phyloP scores from a whole-genome alignment of 1,140 invertebrate species.

The Frieseomelitta varia region DNA sequence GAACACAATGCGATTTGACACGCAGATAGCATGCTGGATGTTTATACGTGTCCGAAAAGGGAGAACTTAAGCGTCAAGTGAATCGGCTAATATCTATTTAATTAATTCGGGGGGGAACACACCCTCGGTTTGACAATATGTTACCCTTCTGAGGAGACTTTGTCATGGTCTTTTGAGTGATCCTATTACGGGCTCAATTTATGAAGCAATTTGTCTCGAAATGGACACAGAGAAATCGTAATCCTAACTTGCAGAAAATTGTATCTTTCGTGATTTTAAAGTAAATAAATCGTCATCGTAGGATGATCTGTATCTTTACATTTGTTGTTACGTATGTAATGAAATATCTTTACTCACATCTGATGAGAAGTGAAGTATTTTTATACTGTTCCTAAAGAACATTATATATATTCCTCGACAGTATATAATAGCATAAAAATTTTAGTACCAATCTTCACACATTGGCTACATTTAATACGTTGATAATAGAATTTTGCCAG shows the following conservation, averaged over 20 bases:
- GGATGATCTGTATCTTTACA: not conserved
- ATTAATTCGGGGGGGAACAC: slow-evolving; percentile 72
- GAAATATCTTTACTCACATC: not conserved
- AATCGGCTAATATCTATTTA: slow-evolving; percentile 79
- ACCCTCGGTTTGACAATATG: slow-evolving; percentile 51
- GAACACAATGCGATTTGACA: slow-evolving; percentile 75
- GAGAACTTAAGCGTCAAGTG: slow-evolving; percentile 69
- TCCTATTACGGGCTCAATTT: slow-evolving; percentile 27
- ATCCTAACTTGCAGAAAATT: not conserved
- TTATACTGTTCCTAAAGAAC: not conserved
- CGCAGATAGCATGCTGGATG: slow-evolving; percentile 67
- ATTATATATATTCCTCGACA: not conserved
- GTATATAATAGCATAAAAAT: too few species aligned
- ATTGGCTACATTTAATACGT: not conserved
- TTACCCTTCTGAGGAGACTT: slow-evolving; percentile 39
- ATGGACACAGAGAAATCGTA: not conserved
- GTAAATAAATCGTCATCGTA: not conserved
- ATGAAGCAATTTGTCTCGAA: slow-evolving; percentile 31
- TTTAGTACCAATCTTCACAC: not conserved
- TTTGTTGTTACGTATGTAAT: not conserved
- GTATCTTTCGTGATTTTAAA: not conserved
- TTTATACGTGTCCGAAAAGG: slow-evolving; percentile 62
- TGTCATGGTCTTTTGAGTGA: slow-evolving; percentile 20
- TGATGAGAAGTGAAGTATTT: not conserved
- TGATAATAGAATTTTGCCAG: not conserved